Conservation (phyloP, 92 coral and sea anemone species). For the Galaxea fascicularis region DNA sequence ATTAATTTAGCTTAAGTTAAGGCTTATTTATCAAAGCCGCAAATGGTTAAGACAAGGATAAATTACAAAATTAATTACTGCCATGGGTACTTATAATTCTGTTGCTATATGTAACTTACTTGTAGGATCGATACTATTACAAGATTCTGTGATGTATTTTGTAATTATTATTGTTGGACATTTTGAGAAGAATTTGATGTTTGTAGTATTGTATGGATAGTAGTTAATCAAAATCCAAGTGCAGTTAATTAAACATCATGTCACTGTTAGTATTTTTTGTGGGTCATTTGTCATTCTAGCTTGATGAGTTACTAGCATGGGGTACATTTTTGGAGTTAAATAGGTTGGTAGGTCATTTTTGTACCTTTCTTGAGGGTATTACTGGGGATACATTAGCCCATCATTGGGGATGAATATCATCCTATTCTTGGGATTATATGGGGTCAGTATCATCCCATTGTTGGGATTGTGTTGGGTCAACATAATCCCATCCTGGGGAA, state of each 20-base stretch:
- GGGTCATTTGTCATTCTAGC: no score
- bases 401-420: no score
- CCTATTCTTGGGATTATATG: no score
- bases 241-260: no score
- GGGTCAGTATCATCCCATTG: no score
- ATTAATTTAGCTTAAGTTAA: not conserved
- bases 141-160: not conserved
- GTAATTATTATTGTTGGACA: not conserved
- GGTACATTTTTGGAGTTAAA: constrained; percentile 18
- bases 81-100: not conserved
- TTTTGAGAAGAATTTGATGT: constrained; percentile 6
- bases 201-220: constrained; percentile 4
- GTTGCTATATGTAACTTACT: constrained; percentile 4
- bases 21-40: not conserved
- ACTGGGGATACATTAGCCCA: no score
- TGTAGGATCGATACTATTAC: not conserved
- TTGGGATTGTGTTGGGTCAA: no score
- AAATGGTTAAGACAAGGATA: constrained; percentile 5
- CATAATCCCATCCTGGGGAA: constrained; percentile 26
- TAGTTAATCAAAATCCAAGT: no score
- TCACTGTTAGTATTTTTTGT: no score
- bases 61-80: not conserved
- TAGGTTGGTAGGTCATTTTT: constrained; percentile 32
- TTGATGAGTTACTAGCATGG: constrained; percentile 19
- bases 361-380: constrained; percentile 20